These are phyloP conservation scores for Bombus affinis DNA, from an alignment of 1,140 invertebrate genomes.

Conservation along the genomic window DNA sequence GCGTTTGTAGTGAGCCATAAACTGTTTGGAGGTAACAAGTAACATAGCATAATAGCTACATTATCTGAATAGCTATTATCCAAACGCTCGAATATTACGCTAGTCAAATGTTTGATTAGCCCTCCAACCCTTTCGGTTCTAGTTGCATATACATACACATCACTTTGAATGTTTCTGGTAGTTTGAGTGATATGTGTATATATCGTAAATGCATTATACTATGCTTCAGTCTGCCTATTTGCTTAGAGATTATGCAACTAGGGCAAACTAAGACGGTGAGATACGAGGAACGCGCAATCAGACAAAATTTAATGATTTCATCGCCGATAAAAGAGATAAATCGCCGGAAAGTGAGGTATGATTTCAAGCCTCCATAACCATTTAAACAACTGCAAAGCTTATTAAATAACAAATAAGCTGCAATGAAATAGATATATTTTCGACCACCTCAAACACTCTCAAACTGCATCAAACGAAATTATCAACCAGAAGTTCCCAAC, in stretches of 20 bases:
- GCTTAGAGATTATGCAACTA: background rate
- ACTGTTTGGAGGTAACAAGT: no score
- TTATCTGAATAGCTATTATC: background rate
- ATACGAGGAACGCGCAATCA: background rate
- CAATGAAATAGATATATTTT: no score
- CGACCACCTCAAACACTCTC: no score
- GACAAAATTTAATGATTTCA: background rate
- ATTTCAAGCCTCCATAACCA: background rate
- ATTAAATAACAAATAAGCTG: no score
- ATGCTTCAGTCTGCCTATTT: background rate
- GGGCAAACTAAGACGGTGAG: background rate
- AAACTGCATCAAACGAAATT: no score
- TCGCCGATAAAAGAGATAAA: background rate
- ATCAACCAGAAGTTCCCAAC: no score
- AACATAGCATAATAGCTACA: background rate
- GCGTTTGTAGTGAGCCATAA: no score
- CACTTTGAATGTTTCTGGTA: background rate
- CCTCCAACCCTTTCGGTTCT: background rate
- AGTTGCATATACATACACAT: background rate
- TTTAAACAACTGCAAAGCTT: background rate
- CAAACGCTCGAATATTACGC: background rate
- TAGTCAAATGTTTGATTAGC: background rate
- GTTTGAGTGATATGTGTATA: background rate
- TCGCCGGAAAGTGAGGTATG: background rate
- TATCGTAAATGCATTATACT: background rate